These are phyloP conservation scores for Trissolcus japonicus DNA, from an alignment of 2,888 invertebrate genomes.

Conservation along the genomic window DNA sequence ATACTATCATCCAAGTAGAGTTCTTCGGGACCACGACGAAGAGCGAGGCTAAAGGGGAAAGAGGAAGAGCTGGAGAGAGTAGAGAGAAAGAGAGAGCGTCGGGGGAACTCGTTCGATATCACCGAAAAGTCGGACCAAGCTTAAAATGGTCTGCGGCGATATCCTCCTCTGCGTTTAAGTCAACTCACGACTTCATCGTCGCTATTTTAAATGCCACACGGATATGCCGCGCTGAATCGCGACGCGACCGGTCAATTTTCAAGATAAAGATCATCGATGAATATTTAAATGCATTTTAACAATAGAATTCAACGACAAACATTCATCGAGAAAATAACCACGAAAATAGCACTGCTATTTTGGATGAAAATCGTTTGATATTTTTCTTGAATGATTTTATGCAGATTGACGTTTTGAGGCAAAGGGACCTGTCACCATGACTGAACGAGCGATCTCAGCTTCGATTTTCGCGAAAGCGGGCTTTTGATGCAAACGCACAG, in stretches of 20 bases:
- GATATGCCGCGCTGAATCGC: background rate
- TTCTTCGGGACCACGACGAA: slow-evolving; percentile 68
- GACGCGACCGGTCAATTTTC: background rate
- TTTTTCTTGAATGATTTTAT: background rate
- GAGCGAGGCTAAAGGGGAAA: slow-evolving; percentile 42
- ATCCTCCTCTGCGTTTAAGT: slow-evolving; percentile 12
- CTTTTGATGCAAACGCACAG: slow-evolving; percentile 36
- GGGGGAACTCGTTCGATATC: slow-evolving; percentile 67
- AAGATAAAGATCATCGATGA: background rate
- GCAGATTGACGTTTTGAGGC: background rate
- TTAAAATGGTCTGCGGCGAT: slow-evolving; percentile 42
- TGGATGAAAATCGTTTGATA: background rate
- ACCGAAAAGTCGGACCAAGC: slow-evolving; percentile 68
- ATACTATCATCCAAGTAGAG: slow-evolving; percentile 74
- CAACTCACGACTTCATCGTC: slow-evolving; percentile 3
- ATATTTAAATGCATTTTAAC: background rate
- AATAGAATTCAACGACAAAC: background rate
- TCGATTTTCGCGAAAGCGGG: slow-evolving; percentile 13
- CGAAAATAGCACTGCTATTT: background rate
- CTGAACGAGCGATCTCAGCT: background rate
- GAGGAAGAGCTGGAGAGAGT: slow-evolving; percentile 49
- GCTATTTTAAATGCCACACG: slow-evolving; percentile 11
- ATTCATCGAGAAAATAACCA: background rate
- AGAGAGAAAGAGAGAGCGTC: slow-evolving; percentile 59
- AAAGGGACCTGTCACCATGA: background rate